Conservation (phyloP, 2,113 vertebrate genomes). For the Camelus bactrianus region DNA sequence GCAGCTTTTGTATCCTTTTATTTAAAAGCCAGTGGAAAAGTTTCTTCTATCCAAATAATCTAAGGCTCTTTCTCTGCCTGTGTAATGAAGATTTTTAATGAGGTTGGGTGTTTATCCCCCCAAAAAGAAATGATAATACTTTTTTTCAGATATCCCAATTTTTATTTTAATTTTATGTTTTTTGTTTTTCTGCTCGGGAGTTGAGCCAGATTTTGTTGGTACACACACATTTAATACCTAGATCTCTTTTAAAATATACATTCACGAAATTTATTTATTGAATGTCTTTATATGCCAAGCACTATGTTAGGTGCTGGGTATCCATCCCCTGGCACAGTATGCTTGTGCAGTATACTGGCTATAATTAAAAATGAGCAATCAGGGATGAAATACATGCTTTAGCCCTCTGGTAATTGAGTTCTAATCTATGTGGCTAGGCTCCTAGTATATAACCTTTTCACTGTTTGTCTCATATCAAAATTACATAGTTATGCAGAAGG, state of each 20-base stretch:
- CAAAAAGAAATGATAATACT: not conserved
- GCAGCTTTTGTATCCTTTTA: slow-evolving; percentile 96
- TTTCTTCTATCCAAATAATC: not conserved
- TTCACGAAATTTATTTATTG: not conserved
- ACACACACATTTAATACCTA: not conserved
- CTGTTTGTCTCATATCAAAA: not conserved
- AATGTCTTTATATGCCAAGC: not conserved
- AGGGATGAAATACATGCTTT: not conserved
- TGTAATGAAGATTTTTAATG: slow-evolving; percentile 1
- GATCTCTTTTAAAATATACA: not conserved
- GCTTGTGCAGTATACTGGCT: not conserved
- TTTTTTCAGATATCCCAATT: not conserved
- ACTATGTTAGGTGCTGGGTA: not conserved
- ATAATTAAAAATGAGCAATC: not conserved
- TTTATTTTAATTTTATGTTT: not conserved
- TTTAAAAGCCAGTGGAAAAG: not conserved
- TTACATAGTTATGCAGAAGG: not conserved
- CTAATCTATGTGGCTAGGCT: not conserved
- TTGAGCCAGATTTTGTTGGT: slow-evolving; percentile 24
- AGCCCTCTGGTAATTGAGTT: not conserved
- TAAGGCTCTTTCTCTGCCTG: not conserved
- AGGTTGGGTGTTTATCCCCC: not conserved
- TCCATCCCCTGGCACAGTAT: not conserved
- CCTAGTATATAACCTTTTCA: not conserved
- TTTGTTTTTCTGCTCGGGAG: not conserved